Evolutionary conservation across 64 coral and sea anemone species (phyloP).

Genomic region (Montipora efflorescens): DNA sequence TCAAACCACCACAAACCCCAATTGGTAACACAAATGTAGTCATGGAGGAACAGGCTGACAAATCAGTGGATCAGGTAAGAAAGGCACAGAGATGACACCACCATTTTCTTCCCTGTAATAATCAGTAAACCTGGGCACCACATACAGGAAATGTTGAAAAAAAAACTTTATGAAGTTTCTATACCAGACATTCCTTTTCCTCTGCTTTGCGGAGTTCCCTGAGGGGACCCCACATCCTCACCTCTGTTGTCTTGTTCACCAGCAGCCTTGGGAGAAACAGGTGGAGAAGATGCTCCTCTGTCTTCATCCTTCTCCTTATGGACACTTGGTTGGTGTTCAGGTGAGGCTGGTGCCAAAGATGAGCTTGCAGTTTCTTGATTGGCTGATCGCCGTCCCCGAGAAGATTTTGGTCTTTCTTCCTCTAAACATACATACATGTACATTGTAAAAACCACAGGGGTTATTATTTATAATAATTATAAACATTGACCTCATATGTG

Average conservation of each 20-base stretch:
- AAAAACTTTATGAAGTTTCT: background rate
- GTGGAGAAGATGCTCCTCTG: background rate
- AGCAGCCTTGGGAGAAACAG: conserved; percentile 9
- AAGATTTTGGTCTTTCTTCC: conserved; percentile 76
- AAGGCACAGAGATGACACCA: no score
- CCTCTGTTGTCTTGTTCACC: background rate
- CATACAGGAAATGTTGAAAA: background rate
- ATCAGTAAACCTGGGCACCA: no score
- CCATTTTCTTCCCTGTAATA: no score
- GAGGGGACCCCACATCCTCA: background rate
- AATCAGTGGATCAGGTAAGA: no score
- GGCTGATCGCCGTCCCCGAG: conserved; percentile 36
- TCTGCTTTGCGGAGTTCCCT: conserved; percentile 26
- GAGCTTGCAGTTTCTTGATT: background rate
- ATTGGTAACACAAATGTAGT: no score
- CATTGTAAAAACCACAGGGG: background rate
- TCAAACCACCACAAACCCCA: no score
- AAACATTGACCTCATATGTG: no score
- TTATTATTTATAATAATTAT: background rate
- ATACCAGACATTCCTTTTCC: conserved; percentile 1
- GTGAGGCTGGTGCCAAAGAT: conserved; percentile 17
- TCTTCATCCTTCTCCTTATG: background rate
- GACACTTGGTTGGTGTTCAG: conserved; percentile 21
- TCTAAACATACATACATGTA: background rate
- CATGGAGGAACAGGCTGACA: no score